A percentile compares a stretch with the other conserved stretches of the same genome.
phyloP scores from a whole-genome alignment of 2,113 vertebrate species.

The Peromyscus maniculatus region DNA sequence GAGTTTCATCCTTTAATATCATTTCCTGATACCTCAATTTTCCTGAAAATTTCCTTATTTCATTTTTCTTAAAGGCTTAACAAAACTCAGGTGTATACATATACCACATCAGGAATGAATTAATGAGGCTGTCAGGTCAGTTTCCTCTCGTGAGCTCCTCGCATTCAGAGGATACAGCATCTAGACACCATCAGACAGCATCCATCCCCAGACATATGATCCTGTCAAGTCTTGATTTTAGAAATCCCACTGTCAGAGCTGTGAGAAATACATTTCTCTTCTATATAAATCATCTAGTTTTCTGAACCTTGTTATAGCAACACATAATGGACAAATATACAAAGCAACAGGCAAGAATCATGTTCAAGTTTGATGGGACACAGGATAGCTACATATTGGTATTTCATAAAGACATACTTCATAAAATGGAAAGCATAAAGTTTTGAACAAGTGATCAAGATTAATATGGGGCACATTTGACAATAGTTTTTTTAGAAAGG shows the following conservation, averaged over 20 bases:
- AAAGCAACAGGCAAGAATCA: neutral
- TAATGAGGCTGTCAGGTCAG: neutral
- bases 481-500: neutral
- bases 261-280: neutral
- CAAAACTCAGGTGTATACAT: neutral
- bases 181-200: neutral
- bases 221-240: neutral
- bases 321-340: neutral
- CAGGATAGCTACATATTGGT: neutral
- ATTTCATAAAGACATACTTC: neutral
- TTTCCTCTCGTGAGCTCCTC: neutral
- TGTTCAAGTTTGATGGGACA: constrained; percentile 9
- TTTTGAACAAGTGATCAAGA: neutral
- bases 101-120: neutral
- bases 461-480: neutral
- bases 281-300: neutral
- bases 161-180: neutral
- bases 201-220: neutral
- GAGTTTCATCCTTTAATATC: neutral
- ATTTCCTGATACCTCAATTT: neutral
- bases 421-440: neutral
- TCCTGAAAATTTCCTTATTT: neutral
- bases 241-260: neutral
- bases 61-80: neutral
- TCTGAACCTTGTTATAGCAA: neutral